phyloP scores from a whole-genome alignment of 2,113 vertebrate species.

The Gadus chalcogrammus region DNA sequence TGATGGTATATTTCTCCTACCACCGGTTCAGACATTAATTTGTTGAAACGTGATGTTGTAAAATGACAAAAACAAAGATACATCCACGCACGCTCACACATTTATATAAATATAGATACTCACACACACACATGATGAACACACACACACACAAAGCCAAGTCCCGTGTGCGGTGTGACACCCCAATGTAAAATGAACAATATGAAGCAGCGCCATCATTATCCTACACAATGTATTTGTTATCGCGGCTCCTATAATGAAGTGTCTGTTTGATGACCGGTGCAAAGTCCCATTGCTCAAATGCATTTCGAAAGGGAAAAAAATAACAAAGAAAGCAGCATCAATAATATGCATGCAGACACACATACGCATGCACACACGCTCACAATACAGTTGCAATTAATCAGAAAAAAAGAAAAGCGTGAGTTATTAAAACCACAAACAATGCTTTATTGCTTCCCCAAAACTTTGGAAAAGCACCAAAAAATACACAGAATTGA shows the following conservation, averaged over 20 bases:
- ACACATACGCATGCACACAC: conserved; percentile 7
- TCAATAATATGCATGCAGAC: conserved; percentile 56
- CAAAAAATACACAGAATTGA: conserved; percentile 1
- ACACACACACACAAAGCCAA: conserved; percentile 31
- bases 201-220: conserved; percentile 68
- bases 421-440: conserved; percentile 30
- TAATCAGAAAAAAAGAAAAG: conserved; percentile 53
- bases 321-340: conserved; percentile 52
- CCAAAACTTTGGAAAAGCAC: conserved; percentile 14
- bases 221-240: conserved; percentile 68
- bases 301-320: conserved; percentile 46
- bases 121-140: conserved; percentile 9
- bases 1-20: conserved; percentile 63
- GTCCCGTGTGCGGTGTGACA: conserved; percentile 57
- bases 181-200: conserved; percentile 66
- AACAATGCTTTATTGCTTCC: conserved; percentile 18
- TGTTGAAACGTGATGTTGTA: conserved; percentile 67
- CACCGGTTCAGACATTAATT: conserved; percentile 65
- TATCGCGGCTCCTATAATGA: conserved; percentile 66
- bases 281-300: conserved; percentile 68
- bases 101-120: conserved; percentile 3
- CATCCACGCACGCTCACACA: conserved; percentile 11
- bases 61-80: conserved; percentile 64
- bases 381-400: conserved; percentile 44
- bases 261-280: conserved; percentile 69